Percentiles rank a stretch among this genome's conserved stretches.
phyloP scores from a whole-genome alignment of 2,113 vertebrate species.

The Tetrao urogallus region DNA sequence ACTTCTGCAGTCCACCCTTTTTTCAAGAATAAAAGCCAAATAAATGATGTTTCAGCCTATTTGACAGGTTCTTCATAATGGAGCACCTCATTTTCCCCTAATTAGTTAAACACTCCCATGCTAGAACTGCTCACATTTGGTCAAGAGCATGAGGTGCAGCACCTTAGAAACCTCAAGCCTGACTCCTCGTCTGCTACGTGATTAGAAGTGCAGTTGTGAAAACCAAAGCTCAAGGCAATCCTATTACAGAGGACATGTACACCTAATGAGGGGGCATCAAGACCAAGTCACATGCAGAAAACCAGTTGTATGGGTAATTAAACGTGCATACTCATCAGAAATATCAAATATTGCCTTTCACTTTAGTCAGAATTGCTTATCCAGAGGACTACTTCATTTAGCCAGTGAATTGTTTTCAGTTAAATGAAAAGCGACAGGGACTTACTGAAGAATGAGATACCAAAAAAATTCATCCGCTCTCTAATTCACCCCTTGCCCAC shows the following conservation, averaged over 20 bases:
- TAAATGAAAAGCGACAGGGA: background rate
- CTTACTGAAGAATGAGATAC: rapidly evolving
- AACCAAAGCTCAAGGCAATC: background rate
- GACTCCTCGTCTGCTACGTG: background rate
- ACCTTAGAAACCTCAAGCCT: background rate
- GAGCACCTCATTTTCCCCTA: background rate
- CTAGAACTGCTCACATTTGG: background rate
- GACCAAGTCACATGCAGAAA: background rate
- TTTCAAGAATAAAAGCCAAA: background rate
- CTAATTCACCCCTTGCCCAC: background rate
- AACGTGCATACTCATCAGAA: background rate
- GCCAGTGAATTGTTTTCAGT: background rate
- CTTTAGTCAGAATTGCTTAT: background rate
- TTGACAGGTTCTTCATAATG: background rate
- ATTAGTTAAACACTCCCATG: background rate
- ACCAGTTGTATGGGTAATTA: background rate
- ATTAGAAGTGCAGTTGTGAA: background rate
- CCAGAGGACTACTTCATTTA: background rate
- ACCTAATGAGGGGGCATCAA: rapidly evolving
- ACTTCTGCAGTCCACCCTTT: background rate
- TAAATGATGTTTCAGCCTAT: background rate
- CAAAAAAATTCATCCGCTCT: background rate
- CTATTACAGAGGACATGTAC: background rate
- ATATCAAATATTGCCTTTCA: background rate
- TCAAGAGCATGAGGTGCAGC: background rate